These are phyloP conservation scores for Tolypeutes matacus DNA, from an alignment of 2,797 vertebrate species.

Conservation along the genomic window DNA sequence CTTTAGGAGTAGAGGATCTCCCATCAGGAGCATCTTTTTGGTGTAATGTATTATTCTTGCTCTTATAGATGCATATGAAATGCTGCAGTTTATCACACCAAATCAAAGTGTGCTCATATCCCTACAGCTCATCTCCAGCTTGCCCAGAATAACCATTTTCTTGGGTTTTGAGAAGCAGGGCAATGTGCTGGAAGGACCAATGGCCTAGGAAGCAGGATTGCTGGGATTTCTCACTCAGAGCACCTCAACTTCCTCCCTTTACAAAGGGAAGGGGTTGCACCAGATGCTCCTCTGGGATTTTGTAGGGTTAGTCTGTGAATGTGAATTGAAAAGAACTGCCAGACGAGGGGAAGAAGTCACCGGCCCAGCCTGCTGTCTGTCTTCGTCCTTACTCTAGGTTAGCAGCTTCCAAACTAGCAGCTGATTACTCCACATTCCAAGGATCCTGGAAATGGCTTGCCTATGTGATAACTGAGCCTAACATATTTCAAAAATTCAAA, in stretches of 20 bases:
- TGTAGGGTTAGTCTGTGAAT: background rate
- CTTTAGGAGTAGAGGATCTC: background rate
- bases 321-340: too few species aligned
- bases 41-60: background rate
- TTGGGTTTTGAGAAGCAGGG: background rate
- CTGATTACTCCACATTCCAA: background rate
- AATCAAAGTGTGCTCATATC: background rate
- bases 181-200: background rate
- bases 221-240: background rate
- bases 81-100: background rate
- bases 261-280: background rate
- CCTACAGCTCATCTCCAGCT: background rate
- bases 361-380: background rate
- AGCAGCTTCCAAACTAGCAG: background rate
- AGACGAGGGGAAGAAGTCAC: background rate
- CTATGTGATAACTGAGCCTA: background rate
- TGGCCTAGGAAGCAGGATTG: background rate
- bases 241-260: background rate
- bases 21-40: background rate
- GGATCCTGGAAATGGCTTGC: background rate
- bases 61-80: background rate
- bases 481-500: background rate
- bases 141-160: background rate
- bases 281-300: background rate
- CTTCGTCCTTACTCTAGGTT: background rate